Base-by-base conservation (phyloP, 1,140 invertebrate species). In the Lepidotrigona ventralis region DNA sequence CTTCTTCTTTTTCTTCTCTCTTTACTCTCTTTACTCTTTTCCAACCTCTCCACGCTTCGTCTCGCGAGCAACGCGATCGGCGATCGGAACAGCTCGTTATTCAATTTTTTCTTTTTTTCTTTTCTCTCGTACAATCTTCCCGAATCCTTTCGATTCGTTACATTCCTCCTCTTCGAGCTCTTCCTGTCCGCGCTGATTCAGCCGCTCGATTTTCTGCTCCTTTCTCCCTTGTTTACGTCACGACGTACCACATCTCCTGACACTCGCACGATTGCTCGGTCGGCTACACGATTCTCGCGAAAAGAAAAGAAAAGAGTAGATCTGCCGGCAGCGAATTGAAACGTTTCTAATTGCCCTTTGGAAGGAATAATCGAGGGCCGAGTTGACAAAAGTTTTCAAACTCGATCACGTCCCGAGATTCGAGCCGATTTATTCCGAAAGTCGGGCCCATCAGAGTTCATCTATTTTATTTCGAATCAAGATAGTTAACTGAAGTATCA, bases 71-170 rank as follows among this genome's bases (percentile, higher is more conserved):
- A n/a, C n/a, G n/a, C n/a, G n/a, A 54, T 19, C 21, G 53, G 63
- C 33, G 26, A 66, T 84, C 66, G 26, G 53, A 78, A 81, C 66
- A 39, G 17, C 26, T 63, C 26, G 60, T 78, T 58, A n/a, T 56
- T 73, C 70, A 19, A 78, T 46, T 63, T 60, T 39, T 46, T 46
- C 8, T 46, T 6, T 6, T 39, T 39, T 39, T 3, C 6, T 39
- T 39, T 39, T 70, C 26, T 2, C 33, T 33, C n/a, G n/a, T 71
- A 56, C 23, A 17, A 19, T 51, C 21, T 53, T 51, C 8, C 73
- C 74, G n/a, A n/a, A 6, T 78, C 39, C 21, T 33, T 33, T 33
- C 33, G 19, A 19, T 56, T 21, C 71, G 51, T 17, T n/a, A 6
- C n/a, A 46, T 51, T 21, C 0, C 26, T 39, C 39, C 26, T 39